These are phyloP conservation scores for Colinus virginianus DNA, from an alignment of 2,113 vertebrate genomes.

Conservation along the genomic window DNA sequence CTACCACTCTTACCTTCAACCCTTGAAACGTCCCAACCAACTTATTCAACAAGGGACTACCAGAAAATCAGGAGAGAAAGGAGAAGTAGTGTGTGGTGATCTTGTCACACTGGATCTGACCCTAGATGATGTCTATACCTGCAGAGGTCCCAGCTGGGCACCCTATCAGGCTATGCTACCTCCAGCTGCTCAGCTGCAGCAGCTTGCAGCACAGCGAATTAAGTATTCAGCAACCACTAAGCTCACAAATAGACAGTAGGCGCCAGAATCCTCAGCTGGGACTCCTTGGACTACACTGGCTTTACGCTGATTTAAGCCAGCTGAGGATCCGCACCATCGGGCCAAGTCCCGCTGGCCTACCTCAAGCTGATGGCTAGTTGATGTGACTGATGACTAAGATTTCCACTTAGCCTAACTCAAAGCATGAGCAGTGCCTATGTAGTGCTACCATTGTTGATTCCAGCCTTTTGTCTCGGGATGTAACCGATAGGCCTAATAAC, in stretches of 20 bases:
- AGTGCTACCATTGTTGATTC: slow-evolving; percentile 65
- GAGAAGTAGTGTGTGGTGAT: neutral
- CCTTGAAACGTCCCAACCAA: neutral
- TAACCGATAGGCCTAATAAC: slow-evolving; percentile 68
- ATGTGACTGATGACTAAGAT: slow-evolving; percentile 61
- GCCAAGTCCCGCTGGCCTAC: slow-evolving; percentile 60
- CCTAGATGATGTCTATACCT: neutral
- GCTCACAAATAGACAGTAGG: slow-evolving; percentile 66
- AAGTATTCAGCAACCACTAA: slow-evolving; percentile 56
- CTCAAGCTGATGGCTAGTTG: slow-evolving; percentile 57
- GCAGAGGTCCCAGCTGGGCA: neutral
- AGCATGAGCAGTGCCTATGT: slow-evolving; percentile 47
- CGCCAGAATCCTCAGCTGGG: slow-evolving; percentile 68
- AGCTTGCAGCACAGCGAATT: slow-evolving; percentile 11
- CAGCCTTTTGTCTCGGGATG: slow-evolving; percentile 60
- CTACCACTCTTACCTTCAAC: neutral
- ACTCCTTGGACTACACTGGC: slow-evolving; percentile 49
- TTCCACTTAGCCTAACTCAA: slow-evolving; percentile 49
- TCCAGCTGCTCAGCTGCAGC: neutral
- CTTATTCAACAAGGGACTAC: rapidly evolving
- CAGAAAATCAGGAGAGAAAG: neutral
- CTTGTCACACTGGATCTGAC: neutral
- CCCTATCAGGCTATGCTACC: neutral
- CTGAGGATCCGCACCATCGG: neutral
- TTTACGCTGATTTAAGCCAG: slow-evolving; percentile 65